A percentile compares a stretch with the other conserved stretches of the same genome.
These are phyloP conservation scores for Propithecus coquereli DNA, from an alignment of 2,113 vertebrate genomes.

Conservation along the genomic window DNA sequence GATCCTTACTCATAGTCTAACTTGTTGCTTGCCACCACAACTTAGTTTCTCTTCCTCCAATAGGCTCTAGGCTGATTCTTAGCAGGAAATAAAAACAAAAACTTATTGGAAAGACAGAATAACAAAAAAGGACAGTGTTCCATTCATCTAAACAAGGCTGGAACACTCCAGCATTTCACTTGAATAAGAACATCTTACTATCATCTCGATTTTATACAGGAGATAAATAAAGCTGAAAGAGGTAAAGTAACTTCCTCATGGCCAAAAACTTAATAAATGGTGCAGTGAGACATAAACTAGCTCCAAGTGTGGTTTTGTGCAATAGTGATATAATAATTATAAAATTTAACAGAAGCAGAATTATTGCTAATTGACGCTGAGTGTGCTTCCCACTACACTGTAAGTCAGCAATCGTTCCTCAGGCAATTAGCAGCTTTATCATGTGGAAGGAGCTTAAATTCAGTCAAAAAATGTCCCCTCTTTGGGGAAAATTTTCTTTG, in stretches of 20 bases:
- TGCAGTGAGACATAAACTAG: background rate
- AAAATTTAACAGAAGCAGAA: background rate
- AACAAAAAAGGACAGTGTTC: background rate
- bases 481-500: background rate
- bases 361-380: background rate
- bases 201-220: background rate
- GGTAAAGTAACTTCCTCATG: background rate
- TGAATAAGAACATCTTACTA: background rate
- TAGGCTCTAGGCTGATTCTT: background rate
- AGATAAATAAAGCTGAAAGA: background rate
- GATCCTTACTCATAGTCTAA: background rate
- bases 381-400: background rate
- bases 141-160: background rate
- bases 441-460: background rate
- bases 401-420: background rate
- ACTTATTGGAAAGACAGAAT: background rate
- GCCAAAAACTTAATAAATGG: background rate
- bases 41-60: conserved; percentile 23
- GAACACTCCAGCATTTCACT: background rate
- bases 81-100: conserved; percentile 25
- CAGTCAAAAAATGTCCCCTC: background rate
- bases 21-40: background rate
- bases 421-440: background rate
- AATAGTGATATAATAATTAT: background rate
- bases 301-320: background rate